Conservation (phyloP, 1,140 invertebrate genomes). For the Cyphomyrmex costatus region DNA sequence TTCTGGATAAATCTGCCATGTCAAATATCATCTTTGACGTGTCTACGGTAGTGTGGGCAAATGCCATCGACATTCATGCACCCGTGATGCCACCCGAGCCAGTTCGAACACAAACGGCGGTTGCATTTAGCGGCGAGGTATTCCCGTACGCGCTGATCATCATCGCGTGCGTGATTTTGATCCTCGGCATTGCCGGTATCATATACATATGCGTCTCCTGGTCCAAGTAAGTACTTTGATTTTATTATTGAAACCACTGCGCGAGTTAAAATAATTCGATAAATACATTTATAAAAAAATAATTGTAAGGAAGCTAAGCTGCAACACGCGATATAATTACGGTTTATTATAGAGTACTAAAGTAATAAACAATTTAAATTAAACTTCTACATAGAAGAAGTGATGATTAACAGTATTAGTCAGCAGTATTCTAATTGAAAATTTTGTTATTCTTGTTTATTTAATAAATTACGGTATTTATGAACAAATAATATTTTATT, state of each 20-base stretch:
- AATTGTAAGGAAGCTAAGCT: not conserved
- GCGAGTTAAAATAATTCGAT: not conserved
- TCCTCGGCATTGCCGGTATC: conserved; percentile 94
- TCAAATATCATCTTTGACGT: conserved; percentile 90
- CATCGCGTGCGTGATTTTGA: conserved; percentile 94
- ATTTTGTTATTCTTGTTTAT: too few relatives aligned
- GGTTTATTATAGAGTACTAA: not conserved
- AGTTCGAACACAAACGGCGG: conserved; percentile 87
- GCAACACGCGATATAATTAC: not conserved
- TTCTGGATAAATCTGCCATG: conserved; percentile 88
- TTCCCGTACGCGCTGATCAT: conserved; percentile 95
- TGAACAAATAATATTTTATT: too few relatives aligned
- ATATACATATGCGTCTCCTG: conserved; percentile 97
- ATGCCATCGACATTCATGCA: conserved; percentile 90
- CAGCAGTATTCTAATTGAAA: too few relatives aligned
- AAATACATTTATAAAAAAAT: not conserved
- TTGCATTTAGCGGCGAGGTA: conserved; percentile 90
- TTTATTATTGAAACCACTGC: not conserved
- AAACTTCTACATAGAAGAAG: not conserved
- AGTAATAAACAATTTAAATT: not conserved
- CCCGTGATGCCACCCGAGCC: conserved; percentile 87
- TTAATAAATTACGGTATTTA: too few relatives aligned
- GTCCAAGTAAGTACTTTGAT: conserved; percentile 90
- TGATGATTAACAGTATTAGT: too few relatives aligned
- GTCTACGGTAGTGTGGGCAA: conserved; percentile 89